phyloP scores from a whole-genome alignment of 2,113 vertebrate genomes.

The Syrmaticus mikado region DNA sequence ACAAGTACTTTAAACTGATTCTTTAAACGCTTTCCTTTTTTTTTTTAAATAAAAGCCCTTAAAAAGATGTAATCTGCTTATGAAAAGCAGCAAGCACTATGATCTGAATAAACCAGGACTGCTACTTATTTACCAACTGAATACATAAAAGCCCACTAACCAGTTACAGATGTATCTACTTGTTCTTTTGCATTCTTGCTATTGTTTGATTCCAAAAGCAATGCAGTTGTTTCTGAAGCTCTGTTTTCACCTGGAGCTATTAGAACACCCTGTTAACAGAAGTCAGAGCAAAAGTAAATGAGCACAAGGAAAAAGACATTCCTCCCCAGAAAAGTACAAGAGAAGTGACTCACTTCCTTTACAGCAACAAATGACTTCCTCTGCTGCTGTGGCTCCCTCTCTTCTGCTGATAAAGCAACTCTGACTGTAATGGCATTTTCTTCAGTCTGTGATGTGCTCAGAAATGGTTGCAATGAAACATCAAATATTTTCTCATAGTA shows the following conservation, averaged over 20 bases:
- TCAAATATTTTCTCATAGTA: constrained; percentile 94
- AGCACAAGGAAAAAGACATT: neutral
- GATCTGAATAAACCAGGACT: neutral
- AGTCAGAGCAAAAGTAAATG: constrained; percentile 47
- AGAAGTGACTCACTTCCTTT: constrained; percentile 87
- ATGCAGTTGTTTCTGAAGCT: constrained; percentile 62
- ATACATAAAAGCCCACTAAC: constrained; percentile 66
- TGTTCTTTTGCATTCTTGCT: constrained; percentile 59
- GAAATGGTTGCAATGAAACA: constrained; percentile 81
- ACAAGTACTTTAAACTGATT: neutral
- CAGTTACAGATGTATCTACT: constrained; percentile 51
- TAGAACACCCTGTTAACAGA: constrained; percentile 66
- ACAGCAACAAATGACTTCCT: constrained; percentile 85
- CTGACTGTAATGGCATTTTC: constrained; percentile 64
- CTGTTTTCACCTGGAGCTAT: constrained; percentile 63
- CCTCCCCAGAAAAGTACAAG: neutral
- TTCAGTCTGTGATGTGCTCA: constrained; percentile 48
- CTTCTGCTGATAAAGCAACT: constrained; percentile 74
- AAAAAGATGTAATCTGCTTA: neutral
- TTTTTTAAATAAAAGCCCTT: neutral
- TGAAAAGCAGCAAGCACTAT: neutral
- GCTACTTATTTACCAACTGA: neutral
- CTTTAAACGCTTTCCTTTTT: neutral
- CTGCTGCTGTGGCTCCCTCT: constrained; percentile 82
- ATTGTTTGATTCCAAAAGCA: constrained; percentile 66